A percentile compares a stretch with the other conserved stretches of the same genome.
These are phyloP conservation scores for Coelopa frigida DNA, from an alignment of 1,140 invertebrate species.

Conservation along the genomic window DNA sequence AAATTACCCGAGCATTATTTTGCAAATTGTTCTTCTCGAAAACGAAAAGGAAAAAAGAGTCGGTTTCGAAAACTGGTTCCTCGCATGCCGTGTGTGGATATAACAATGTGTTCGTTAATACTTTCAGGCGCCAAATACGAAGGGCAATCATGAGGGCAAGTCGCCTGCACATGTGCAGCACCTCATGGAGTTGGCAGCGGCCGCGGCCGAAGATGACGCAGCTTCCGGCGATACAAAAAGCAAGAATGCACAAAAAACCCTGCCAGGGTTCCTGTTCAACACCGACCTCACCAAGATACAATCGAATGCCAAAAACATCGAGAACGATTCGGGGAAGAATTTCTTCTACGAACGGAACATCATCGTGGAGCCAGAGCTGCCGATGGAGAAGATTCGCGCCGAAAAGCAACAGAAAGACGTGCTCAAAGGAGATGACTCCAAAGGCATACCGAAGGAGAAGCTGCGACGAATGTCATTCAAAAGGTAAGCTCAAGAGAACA, in stretches of 20 bases:
- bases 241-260: constrained; percentile 7
- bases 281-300: constrained; percentile 13
- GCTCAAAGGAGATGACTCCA: constrained; percentile 13
- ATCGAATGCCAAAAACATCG: constrained; percentile 16
- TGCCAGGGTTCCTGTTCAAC: constrained; percentile 13
- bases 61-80: no score
- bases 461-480: constrained; percentile 9
- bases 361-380: constrained; percentile 11
- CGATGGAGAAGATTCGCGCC: constrained; percentile 7
- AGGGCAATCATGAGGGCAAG: constrained; percentile 10
- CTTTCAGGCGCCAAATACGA: constrained; percentile 14
- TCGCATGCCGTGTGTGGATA: no score
- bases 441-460: constrained; percentile 11
- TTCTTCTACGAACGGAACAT: constrained; percentile 18
- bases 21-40: background rate
- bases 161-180: constrained; percentile 11
- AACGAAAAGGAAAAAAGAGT: background rate
- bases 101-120: no score
- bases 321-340: constrained; percentile 11
- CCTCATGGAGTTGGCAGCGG: constrained; percentile 4
- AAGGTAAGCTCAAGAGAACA: constrained; percentile 11
- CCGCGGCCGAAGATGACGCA: constrained; percentile 5
- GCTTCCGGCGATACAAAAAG: background rate
- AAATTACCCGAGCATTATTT: background rate
- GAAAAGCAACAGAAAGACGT: constrained; percentile 2